phyloP scores from a whole-genome alignment of 2,113 vertebrate species.

The Sapayoa aenigma region DNA sequence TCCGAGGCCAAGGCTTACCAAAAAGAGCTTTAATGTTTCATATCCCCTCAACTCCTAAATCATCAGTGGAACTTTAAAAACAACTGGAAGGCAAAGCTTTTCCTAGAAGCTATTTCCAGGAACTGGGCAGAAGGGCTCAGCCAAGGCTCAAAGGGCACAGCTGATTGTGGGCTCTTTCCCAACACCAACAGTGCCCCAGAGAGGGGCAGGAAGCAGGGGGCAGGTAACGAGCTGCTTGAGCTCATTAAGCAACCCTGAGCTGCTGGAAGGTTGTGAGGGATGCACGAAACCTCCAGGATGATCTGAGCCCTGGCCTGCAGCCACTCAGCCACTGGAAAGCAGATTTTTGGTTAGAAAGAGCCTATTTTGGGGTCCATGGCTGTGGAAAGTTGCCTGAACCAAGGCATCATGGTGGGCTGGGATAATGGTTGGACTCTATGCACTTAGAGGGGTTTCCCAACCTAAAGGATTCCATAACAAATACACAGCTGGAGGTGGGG shows the following conservation, averaged over 20 bases:
- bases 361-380: not conserved
- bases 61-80: not conserved
- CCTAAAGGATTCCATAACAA: not conserved
- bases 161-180: not conserved
- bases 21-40: not conserved
- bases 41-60: not conserved
- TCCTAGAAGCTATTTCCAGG: not conserved
- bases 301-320: not conserved
- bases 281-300: not conserved
- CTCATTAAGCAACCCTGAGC: not conserved
- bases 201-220: not conserved
- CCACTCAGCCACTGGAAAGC: not conserved
- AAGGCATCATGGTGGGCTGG: not conserved
- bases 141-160: not conserved
- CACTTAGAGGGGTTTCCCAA: not conserved
- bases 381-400: not conserved
- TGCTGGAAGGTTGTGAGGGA: not conserved
- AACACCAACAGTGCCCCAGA: rapidly evolving
- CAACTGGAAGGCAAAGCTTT: not conserved
- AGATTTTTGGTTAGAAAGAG: not conserved
- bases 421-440: not conserved
- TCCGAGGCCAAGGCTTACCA: not conserved
- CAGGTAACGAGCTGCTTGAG: not conserved
- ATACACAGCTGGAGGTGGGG: not conserved
- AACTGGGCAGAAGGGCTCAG: not conserved